These are phyloP conservation scores for Hippocampus zosterae DNA, from an alignment of 2,113 vertebrate genomes.

Conservation along the genomic window DNA sequence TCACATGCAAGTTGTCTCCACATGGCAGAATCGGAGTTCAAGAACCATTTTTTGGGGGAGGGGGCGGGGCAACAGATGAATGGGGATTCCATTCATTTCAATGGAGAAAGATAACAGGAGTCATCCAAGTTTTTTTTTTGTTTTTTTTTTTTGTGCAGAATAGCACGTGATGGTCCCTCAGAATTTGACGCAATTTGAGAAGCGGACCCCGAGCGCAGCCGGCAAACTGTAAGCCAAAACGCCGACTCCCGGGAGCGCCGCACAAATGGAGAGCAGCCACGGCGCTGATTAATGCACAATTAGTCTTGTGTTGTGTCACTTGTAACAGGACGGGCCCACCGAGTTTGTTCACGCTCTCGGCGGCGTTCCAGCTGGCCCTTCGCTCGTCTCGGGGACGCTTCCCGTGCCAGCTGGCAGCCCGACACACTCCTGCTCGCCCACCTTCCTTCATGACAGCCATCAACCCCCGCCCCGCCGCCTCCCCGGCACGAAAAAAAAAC, in stretches of 20 bases:
- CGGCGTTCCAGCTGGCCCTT: conserved; percentile 66
- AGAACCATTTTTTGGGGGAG: too few relatives aligned
- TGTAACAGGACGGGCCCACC: conserved; percentile 58
- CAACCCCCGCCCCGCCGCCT: not conserved
- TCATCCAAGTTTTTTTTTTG: not conserved
- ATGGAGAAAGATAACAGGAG: not conserved
- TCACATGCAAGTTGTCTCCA: too few relatives aligned
- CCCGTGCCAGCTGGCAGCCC: conserved; percentile 69
- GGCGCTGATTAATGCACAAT: conserved; percentile 68
- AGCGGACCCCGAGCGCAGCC: not conserved
- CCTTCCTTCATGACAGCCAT: conserved; percentile 67
- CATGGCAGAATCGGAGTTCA: too few relatives aligned
- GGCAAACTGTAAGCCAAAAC: conserved; percentile 19
- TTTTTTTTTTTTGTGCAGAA: not conserved
- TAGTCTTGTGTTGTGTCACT: conserved; percentile 66
- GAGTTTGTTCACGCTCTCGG: conserved; percentile 65
- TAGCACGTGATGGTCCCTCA: not conserved
- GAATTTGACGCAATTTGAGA: not conserved
- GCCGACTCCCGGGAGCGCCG: conserved; percentile 25
- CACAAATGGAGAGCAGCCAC: conserved; percentile 48
- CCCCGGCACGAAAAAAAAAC: conserved; percentile 38
- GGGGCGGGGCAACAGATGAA: not conserved
- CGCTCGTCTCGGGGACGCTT: conserved; percentile 58
- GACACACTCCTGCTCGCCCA: conserved; percentile 49
- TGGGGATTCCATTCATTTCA: not conserved